Evolutionary conservation across 2,888 invertebrate genomes (phyloP), one percentile per base, ranked within the genome.

Genomic region (Auanema freiburgensis): DNA sequence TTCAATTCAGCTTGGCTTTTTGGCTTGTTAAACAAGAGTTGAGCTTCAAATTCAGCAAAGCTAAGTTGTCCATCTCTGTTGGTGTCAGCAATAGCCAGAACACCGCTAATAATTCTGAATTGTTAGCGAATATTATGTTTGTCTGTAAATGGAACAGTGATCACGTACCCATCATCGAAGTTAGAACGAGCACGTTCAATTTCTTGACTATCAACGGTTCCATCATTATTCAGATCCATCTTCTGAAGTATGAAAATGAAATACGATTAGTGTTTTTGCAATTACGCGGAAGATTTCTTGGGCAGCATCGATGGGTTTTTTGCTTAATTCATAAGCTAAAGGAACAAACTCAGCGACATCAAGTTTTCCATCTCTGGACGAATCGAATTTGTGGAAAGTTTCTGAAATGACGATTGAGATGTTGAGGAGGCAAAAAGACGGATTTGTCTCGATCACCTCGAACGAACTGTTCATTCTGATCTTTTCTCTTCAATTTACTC

Each of bases 341-440:
- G 80, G 81, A 14, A 81, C 81, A 57, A 81, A 81, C 44, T 79
- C 79, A 16, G 74, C 57, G 46, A 79, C 74, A 63, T 70, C 70
- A 21, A 79, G 64, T 16, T 67, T 63, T 10, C 72, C 71, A 61
- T 79, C 74, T 16, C 65, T 49, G 57, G 76, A 71, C 4, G 64
- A 18, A 56, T 79, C 79, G 67, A 77, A 76, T 3, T 41, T n/a
- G 3, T 41, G 14, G 49, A 61, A 61, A 16, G 41, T 44, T 33
- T 41, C 57, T 63, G 18, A 24, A 11, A 52, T 50, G 12, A 12
- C 11, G 50, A 12, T 16, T 16, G 11, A 50, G 16, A 50, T 50
- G 14, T n/a, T 12, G 51, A 12, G 14, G 51, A 1, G 14, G 14
- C 11, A n/a, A n/a, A n/a, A n/a, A n/a, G n/a, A n/a, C n/a, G n/a